A percentile compares a stretch with the other conserved stretches of the same genome.
Conservation (phyloP, 2,113 vertebrate species). For the Semnornis frantzii region DNA sequence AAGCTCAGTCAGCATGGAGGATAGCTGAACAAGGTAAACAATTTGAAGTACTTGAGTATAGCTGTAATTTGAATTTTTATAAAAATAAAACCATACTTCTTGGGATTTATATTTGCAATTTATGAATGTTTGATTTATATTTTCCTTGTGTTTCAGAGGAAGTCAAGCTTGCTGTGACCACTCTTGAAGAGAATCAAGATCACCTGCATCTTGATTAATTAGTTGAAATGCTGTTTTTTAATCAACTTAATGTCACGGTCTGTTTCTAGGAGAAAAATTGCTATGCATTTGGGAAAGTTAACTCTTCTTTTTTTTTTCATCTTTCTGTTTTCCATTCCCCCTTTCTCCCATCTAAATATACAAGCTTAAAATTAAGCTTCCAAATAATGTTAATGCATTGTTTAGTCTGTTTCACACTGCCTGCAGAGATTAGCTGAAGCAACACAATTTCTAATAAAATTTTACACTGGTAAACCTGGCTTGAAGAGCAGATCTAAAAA, state of each 20-base stretch:
- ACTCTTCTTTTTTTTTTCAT: neutral
- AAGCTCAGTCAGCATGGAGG: neutral
- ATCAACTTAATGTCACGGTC: neutral
- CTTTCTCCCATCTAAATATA: neutral
- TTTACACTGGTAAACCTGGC: conserved; percentile 25
- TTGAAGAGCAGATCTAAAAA: conserved; percentile 45
- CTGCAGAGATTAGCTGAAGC: conserved; percentile 36
- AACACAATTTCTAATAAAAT: conserved; percentile 54
- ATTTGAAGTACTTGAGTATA: neutral
- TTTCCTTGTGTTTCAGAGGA: conserved; percentile 9
- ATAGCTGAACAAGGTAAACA: neutral
- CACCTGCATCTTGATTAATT: neutral
- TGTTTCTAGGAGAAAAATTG: neutral
- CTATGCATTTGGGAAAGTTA: neutral
- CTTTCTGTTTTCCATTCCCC: neutral
- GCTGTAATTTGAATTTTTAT: neutral
- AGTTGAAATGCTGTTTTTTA: neutral
- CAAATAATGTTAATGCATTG: neutral
- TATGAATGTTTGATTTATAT: neutral
- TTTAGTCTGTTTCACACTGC: conserved; percentile 4
- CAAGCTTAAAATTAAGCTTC: neutral
- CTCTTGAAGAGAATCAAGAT: neutral
- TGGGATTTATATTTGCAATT: neutral
- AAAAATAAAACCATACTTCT: neutral
- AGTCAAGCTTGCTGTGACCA: neutral